Percentiles rank a stretch among this genome's conserved stretches.
Conservation (phyloP, 2,797 vertebrate species). For the Clarias platycephalus region DNA sequence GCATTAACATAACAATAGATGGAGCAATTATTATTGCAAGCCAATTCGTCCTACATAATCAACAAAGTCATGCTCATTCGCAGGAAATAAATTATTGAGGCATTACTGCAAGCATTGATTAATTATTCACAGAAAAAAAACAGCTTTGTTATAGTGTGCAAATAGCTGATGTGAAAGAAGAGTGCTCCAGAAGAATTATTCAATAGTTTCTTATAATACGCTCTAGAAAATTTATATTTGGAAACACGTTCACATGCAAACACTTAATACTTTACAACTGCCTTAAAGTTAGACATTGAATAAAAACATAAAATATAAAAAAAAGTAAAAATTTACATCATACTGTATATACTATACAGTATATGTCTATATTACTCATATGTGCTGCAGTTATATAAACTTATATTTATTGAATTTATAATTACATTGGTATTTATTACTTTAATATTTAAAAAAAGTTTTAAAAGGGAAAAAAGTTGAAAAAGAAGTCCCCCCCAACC, state of each 20-base stretch:
- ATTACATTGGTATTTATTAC: too few species aligned
- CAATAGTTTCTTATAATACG: background rate
- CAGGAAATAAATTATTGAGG: constrained; percentile 35
- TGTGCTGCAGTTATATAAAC: too few species aligned
- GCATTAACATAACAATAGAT: constrained; percentile 15
- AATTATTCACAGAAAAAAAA: constrained; percentile 43
- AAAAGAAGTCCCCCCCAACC: too few species aligned
- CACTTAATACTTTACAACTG: background rate
- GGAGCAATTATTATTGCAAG: constrained; percentile 11
- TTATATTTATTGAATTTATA: background rate
- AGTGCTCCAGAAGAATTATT: background rate
- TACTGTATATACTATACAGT: background rate
- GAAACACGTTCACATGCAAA: constrained; percentile 4
- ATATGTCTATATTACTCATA: background rate
- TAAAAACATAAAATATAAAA: background rate
- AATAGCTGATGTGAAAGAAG: constrained; percentile 23
- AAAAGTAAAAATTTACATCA: background rate
- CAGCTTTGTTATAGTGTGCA: background rate
- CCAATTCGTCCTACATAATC: constrained; percentile 28
- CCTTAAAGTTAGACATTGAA: background rate
- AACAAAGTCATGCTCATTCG: constrained; percentile 26
- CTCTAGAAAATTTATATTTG: constrained; percentile 17
- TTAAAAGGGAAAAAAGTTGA: too few species aligned
- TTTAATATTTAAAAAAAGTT: too few species aligned
- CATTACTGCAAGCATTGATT: constrained; percentile 12